phyloP scores from a whole-genome alignment of 2,113 vertebrate genomes.

The Nansenia antarctica region DNA sequence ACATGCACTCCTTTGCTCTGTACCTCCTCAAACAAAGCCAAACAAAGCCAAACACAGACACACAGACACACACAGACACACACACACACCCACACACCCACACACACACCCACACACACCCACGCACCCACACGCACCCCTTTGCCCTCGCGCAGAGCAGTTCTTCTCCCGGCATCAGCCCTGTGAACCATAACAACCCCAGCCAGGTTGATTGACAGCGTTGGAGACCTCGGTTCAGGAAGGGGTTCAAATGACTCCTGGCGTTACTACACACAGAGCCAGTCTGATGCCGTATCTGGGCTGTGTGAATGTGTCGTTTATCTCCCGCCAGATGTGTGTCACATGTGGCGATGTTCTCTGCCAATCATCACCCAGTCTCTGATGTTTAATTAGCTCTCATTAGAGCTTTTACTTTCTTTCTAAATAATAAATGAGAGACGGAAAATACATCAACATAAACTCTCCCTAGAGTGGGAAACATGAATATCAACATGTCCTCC shows the following conservation, averaged over 20 bases:
- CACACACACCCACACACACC: no score
- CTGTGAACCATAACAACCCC: no score
- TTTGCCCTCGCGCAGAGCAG: constrained; percentile 60
- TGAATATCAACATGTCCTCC: constrained; percentile 41
- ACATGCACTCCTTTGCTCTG: no score
- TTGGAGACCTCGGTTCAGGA: no score
- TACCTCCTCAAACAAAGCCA: no score
- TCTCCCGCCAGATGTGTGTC: constrained; percentile 72
- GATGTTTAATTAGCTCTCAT: constrained; percentile 73
- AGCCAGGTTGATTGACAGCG: no score
- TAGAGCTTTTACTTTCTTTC: constrained; percentile 62
- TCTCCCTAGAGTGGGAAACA: constrained; percentile 54
- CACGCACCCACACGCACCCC: no score
- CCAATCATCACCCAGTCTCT: constrained; percentile 66
- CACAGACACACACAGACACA: not conserved
- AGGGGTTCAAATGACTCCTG: no score
- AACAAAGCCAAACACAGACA: no score
- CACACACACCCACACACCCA: constrained; percentile 53
- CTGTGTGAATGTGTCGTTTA: constrained; percentile 45
- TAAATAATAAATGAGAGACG: constrained; percentile 70
- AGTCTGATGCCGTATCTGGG: not conserved
- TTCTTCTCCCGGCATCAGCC: no score
- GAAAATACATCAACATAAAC: constrained; percentile 56
- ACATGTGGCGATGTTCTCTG: constrained; percentile 65
- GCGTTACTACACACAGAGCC: constrained; percentile 27